Evolutionary conservation across 2,888 invertebrate genomes (phyloP).

Genomic region (Sipha maydis): DNA sequence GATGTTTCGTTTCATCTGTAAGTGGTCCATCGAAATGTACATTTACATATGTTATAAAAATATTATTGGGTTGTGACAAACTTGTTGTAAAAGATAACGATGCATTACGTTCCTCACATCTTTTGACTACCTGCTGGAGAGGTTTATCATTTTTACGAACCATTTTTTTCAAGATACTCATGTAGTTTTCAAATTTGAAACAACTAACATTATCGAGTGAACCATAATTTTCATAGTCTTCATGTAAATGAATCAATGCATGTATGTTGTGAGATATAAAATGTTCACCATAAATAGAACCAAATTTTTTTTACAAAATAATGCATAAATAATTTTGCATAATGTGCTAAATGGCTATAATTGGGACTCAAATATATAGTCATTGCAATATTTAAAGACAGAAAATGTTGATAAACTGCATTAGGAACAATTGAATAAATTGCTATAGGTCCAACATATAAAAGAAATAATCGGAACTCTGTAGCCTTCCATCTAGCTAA

Average conservation of each 20-base stretch:
- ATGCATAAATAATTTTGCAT: background rate
- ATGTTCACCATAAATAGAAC: background rate
- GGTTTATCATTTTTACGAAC: background rate
- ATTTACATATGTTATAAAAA: too few relatives aligned
- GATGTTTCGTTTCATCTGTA: background rate
- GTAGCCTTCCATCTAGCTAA: background rate
- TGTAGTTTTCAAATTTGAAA: conserved; percentile 12
- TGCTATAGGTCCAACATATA: background rate
- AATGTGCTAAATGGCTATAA: background rate
- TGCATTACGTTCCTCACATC: background rate
- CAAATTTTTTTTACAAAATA: background rate
- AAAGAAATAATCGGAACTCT: background rate
- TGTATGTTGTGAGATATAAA: conserved; percentile 6
- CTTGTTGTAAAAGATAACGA: too few relatives aligned
- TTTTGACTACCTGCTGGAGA: background rate
- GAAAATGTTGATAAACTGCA: background rate
- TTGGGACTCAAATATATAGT: conserved; percentile 14
- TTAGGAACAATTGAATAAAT: background rate
- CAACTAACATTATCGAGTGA: background rate
- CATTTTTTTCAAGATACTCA: conserved; percentile 16
- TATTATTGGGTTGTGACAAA: too few relatives aligned
- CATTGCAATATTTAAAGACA: conserved; percentile 19
- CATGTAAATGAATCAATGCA: background rate
- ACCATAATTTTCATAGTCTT: conserved; percentile 10
- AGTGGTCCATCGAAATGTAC: background rate